Evolutionary conservation across 2,113 vertebrate species (phyloP).

Genomic region (Nettapus auritus): DNA sequence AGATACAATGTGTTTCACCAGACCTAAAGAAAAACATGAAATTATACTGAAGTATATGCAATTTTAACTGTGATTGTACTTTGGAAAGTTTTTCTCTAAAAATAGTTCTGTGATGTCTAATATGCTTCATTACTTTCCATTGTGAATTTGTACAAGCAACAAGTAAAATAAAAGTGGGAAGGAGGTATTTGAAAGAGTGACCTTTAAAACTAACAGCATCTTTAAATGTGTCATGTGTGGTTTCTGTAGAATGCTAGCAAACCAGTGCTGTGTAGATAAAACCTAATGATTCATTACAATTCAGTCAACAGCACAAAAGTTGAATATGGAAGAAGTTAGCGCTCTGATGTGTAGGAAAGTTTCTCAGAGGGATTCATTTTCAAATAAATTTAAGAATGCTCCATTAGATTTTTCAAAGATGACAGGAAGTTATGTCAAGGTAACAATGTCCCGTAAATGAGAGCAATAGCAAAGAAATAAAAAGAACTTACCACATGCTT

Average conservation of each 20-base stretch:
- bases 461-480: neutral
- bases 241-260: neutral
- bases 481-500: neutral
- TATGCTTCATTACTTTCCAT: neutral
- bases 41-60: neutral
- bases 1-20: neutral
- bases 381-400: neutral
- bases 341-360: neutral
- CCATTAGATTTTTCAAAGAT: neutral
- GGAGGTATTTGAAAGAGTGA: neutral
- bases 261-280: neutral
- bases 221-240: neutral
- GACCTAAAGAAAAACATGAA: neutral
- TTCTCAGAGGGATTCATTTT: constrained; percentile 4
- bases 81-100: neutral
- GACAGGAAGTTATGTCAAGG: neutral
- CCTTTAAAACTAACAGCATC: constrained; percentile 1
- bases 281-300: neutral
- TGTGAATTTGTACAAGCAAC: neutral
- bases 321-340: neutral
- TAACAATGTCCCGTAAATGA: neutral
- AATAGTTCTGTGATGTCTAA: neutral
- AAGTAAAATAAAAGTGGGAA: constrained; percentile 3
- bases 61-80: neutral
- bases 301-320: neutral